Evolutionary conservation across 2,888 invertebrate species (phyloP).

Genomic region (Petrophora chlorosata): DNA sequence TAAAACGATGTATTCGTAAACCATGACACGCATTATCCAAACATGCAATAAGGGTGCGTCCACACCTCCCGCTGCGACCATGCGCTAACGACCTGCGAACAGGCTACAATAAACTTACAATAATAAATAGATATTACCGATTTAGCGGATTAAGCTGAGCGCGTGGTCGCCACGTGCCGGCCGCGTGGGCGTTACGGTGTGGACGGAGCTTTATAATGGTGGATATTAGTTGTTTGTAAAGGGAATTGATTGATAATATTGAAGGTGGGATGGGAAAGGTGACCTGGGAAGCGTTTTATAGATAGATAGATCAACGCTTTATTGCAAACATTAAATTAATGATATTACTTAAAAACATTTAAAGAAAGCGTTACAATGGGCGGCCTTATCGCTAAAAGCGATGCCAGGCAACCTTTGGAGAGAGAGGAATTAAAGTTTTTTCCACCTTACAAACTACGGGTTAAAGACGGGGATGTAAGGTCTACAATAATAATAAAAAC

Average conservation of each 20-base stretch:
- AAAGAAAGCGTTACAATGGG: no score
- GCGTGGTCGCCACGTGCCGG: slow-evolving; percentile 40
- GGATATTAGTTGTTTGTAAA: slow-evolving; percentile 33
- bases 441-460: no score
- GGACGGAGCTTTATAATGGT: slow-evolving; percentile 42
- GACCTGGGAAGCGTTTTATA: slow-evolving; percentile 19
- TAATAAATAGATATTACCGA: slow-evolving; percentile 71
- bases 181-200: slow-evolving; percentile 32
- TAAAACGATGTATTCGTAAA: slow-evolving; percentile 8
- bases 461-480: no score
- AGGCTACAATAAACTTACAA: slow-evolving; percentile 42
- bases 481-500: no score
- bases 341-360: no score
- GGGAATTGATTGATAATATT: slow-evolving; percentile 25
- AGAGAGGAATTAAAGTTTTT: no score
- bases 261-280: slow-evolving; percentile 28
- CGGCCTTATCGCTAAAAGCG: no score
- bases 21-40: slow-evolving; percentile 30
- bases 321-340: no score
- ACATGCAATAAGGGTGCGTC: slow-evolving; percentile 52
- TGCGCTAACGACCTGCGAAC: slow-evolving; percentile 65
- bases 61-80: slow-evolving; percentile 51
- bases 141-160: slow-evolving; percentile 64
- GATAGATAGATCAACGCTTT: not conserved
- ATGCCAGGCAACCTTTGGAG: no score